A percentile compares a stretch with the other conserved stretches of the same genome.
phyloP scores from a whole-genome alignment of 2,888 invertebrate species.

The Epinotia demarniana region DNA sequence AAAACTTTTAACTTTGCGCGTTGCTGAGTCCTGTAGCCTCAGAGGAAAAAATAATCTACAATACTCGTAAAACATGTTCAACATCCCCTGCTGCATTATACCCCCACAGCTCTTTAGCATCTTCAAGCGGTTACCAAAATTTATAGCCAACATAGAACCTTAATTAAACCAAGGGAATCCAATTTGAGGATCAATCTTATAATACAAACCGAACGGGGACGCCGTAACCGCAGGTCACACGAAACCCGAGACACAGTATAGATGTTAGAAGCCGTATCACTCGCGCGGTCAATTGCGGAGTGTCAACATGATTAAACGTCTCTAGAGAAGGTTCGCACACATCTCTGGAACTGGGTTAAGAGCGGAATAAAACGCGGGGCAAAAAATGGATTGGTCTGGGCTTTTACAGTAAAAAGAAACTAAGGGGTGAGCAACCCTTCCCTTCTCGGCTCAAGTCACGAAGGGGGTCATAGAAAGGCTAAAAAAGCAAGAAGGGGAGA shows the following conservation, averaged over 20 bases:
- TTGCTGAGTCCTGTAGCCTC: neutral
- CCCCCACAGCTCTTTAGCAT: conserved; percentile 21
- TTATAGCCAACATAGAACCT: conserved; percentile 13
- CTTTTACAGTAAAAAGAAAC: neutral
- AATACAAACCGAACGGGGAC: conserved; percentile 52
- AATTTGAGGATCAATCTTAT: conserved; percentile 18
- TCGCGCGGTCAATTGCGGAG: conserved; percentile 58
- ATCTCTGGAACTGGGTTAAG: conserved; percentile 15
- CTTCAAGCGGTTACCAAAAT: conserved; percentile 14
- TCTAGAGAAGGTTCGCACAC: conserved; percentile 19
- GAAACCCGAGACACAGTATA: conserved; percentile 69
- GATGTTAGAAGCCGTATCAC: conserved; percentile 62
- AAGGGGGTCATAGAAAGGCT: too few relatives aligned
- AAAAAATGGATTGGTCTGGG: neutral
- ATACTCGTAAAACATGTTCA: neutral
- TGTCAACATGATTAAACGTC: conserved; percentile 44
- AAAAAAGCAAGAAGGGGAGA: too few relatives aligned
- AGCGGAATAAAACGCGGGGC: conserved; percentile 4
- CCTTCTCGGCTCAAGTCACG: too few relatives aligned
- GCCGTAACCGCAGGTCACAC: conserved; percentile 64
- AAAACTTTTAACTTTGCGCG: conserved; percentile 10
- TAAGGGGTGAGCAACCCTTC: neutral
- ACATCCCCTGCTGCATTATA: neutral
- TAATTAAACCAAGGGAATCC: conserved; percentile 22
- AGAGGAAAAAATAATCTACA: neutral